Percentiles rank a stretch among this genome's conserved stretches.
These are phyloP conservation scores for Julus scandinavius DNA, from an alignment of 2,888 invertebrate species.

Conservation along the genomic window DNA sequence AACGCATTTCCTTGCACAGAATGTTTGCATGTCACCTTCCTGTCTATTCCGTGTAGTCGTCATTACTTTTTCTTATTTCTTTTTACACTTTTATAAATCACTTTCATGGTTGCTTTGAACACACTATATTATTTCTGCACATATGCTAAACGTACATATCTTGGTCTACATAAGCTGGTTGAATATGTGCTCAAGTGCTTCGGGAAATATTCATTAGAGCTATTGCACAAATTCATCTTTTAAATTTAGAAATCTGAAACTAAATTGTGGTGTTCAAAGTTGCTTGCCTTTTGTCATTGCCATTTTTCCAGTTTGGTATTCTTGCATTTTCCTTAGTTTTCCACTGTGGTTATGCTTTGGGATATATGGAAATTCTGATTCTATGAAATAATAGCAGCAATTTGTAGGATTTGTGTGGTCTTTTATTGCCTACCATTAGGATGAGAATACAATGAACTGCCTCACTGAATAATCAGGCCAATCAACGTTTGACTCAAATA, in stretches of 20 bases:
- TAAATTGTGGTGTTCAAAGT: not conserved
- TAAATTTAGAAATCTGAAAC: not conserved
- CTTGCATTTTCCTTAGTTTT: slow-evolving; percentile 22
- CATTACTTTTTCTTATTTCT: not conserved
- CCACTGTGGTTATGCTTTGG: slow-evolving; percentile 39
- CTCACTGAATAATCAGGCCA: not conserved
- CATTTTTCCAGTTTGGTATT: not conserved
- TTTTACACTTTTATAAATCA: not conserved
- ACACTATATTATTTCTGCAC: not conserved
- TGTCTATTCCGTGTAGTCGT: not conserved
- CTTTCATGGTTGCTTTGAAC: not conserved
- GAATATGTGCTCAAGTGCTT: too few relatives aligned
- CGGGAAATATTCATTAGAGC: too few relatives aligned
- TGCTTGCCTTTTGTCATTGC: not conserved
- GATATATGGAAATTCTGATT: not conserved
- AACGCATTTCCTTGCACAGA: not conserved
- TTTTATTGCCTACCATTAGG: not conserved
- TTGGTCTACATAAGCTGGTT: too few relatives aligned
- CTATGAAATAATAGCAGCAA: not conserved
- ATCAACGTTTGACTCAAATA: not conserved
- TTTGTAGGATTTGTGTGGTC: not conserved
- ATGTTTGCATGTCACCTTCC: not conserved
- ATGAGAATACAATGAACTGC: not conserved
- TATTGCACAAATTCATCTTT: not conserved
- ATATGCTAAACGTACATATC: too few relatives aligned